Base-by-base conservation (phyloP, 2,797 vertebrate species). In the Pseudomugil gertrudae region DNA sequence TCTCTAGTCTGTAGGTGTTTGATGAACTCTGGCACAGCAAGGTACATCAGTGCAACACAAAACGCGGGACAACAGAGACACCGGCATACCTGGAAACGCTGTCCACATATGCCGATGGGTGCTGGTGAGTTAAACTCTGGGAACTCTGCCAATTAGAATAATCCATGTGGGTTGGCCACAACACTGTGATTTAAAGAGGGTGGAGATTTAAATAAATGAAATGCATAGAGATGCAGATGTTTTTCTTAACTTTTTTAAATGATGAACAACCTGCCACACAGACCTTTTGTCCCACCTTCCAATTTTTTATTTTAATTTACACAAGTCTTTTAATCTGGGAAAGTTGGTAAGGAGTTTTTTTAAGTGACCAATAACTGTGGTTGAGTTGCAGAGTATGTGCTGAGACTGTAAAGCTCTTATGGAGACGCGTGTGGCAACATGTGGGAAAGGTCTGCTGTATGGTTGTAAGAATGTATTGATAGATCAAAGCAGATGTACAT, bases 1-100 rank as follows among this genome's bases (percentile, higher is more conserved):
- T 93, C 95, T 98, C 87, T 99, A 97, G 87, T 69, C 17, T 23
- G 45, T 32, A n/a, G 21, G 56, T 32, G 64, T 21, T 45, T 10
- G 24, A 26, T 0, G 10, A 61, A 78, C 76, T 75, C 56, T 57
- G 57, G 43, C 57, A 0, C 43, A 5, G 14, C 15, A 58, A 60
- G 66, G 57, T 61, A 65, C 72, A 66, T 55, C 33, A 47, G 53
- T n/a, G 48, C 62, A 81, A 40, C 54, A 57, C 26, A 67, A 68
- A 36, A 60, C 52, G n/a, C 9, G 55, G 84, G 62, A 78, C 38
- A 40, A 29, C 3, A 14, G 23, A 63, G 75, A 79, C 73, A 73
- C 76, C 58, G 69, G 64, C 57, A 29, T 33, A 69, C 56, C 40
- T 73, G 65, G 58, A 51, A 36, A 58, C 27, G 32, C 72, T 30